Base-by-base conservation (phyloP, 2,888 invertebrate genomes). In the Oeneis ivallda region DNA sequence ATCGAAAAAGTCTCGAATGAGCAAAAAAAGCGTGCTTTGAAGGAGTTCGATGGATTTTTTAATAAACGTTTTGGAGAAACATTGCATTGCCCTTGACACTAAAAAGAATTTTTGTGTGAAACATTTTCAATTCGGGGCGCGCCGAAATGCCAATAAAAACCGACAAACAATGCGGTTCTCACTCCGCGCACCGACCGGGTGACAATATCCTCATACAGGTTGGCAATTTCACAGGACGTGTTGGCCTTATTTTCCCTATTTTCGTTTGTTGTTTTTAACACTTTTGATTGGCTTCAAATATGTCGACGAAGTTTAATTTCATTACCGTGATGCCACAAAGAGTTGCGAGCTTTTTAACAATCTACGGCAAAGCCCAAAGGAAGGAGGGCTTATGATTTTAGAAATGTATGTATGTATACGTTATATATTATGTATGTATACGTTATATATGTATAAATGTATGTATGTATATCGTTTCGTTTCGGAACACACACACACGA, bases 151-250 rank as follows among this genome's bases (percentile, higher is more conserved):
- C 54, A 39, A 39, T 39, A 54, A 54, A 53, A 54, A 37, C 54
- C 39, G 54, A 39, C 54, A 54, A 37, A 54, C 53, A 53, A 53
- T 37, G 15, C 52, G 34, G 52, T 34, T 13, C 50, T 13, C 50
- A 34, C 34, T 34, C 4, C 34, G 11, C 50, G 15, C 34, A 15
- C 4, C 34, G 11, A 17, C 37, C 54, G 37, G 17, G 37, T 54
- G 54, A 54, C 54, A 54, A 54, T 54, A 54, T 17, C 54, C 37
- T 54, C 54, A 54, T 54, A 54, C 54, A 54, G 54, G 54, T 54
- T 54, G 39, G 37, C 54, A 54, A 54, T 54, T 54, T 54, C 54
- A 15, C 17, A 17, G 54, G n/a, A 54, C 15, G 54, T 54, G 34
- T 54, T 15, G 37, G 37, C 54, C 54, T 54, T 54, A 54, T 54